These are phyloP conservation scores for Vidua macroura DNA, from an alignment of 2,113 vertebrate species.

Conservation along the genomic window DNA sequence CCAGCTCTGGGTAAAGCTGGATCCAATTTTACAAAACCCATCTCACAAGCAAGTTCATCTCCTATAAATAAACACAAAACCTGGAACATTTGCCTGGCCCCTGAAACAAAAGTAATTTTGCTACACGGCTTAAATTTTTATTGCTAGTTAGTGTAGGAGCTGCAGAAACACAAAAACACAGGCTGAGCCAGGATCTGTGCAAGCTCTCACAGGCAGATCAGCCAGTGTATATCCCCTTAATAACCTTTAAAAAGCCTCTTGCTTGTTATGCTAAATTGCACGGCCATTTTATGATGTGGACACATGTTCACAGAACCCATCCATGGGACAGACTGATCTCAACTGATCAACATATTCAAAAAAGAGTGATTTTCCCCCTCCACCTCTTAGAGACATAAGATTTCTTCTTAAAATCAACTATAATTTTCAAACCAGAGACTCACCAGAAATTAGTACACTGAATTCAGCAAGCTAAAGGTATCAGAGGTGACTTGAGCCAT, in stretches of 20 bases:
- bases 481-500: background rate
- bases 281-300: background rate
- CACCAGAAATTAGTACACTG: background rate
- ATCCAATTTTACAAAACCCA: background rate
- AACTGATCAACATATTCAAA: background rate
- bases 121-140: background rate
- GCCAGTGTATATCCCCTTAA: background rate
- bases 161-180: background rate
- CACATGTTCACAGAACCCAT: background rate
- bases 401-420: background rate
- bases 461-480: background rate
- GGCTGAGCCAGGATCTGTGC: background rate
- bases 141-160: background rate
- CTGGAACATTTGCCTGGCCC: background rate
- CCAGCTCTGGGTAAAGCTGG: background rate
- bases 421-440: background rate
- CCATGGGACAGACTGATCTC: background rate
- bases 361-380: background rate
- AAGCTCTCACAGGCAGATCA: background rate
- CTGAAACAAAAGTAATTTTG: constrained; percentile 2
- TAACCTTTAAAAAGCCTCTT: constrained; percentile 1
- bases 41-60: background rate
- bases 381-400: background rate
- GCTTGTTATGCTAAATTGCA: background rate
- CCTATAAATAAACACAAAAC: constrained; percentile 18